Percentiles rank a stretch among this genome's conserved stretches.
Conservation (phyloP, 2,113 vertebrate genomes). For the Petroica traversi region DNA sequence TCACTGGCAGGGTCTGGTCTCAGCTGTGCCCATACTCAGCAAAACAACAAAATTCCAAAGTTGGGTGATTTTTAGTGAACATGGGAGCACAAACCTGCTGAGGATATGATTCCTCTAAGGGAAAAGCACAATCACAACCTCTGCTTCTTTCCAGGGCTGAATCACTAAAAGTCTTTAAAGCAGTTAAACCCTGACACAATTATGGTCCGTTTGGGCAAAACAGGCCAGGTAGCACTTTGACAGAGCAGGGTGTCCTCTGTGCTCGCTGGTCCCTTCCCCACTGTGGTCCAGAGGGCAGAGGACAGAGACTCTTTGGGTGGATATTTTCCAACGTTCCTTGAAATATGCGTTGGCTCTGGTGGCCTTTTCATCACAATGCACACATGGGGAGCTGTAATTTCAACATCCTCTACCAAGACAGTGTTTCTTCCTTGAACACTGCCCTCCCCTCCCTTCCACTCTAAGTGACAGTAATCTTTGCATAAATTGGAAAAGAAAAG, state of each 20-base stretch:
- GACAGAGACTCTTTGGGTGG: background rate
- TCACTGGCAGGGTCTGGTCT: background rate
- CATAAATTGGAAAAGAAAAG: slow-evolving; percentile 27
- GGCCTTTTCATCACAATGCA: slow-evolving; percentile 18
- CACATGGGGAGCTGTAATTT: slow-evolving; percentile 17
- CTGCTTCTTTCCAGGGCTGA: background rate
- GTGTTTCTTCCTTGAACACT: slow-evolving; percentile 5
- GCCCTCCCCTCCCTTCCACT: background rate
- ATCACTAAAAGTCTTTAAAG: background rate
- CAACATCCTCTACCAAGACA: slow-evolving; percentile 18
- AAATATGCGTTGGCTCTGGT: background rate
- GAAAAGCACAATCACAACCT: background rate
- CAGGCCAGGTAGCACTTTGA: fast-evolving
- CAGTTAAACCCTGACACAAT: background rate
- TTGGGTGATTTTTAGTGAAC: fast-evolving
- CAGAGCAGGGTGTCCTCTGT: background rate
- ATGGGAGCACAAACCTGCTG: background rate
- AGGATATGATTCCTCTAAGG: background rate
- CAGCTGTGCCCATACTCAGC: background rate
- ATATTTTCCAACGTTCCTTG: background rate
- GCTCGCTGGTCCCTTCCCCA: background rate
- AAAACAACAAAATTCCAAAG: background rate
- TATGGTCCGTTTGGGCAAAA: background rate
- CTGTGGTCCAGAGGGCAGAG: background rate
- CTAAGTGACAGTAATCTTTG: background rate